phyloP scores from a whole-genome alignment of 2,113 vertebrate species.

The Camelus bactrianus region DNA sequence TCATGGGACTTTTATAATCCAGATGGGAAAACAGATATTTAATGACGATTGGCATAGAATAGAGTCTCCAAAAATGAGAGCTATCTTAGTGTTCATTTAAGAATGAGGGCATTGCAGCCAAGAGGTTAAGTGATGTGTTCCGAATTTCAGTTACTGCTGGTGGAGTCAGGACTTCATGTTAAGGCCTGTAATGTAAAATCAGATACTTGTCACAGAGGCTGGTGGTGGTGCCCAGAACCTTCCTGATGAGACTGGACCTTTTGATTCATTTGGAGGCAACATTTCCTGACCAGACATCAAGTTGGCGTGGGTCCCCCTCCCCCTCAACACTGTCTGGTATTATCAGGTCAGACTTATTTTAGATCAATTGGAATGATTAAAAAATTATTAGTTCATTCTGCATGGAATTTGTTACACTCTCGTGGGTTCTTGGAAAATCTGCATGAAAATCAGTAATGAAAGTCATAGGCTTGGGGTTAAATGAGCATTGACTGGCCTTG shows the following conservation, averaged over 20 bases:
- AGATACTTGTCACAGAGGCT: background rate
- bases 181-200: background rate
- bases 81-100: background rate
- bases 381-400: background rate
- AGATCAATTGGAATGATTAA: background rate
- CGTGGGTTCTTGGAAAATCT: conserved; percentile 41
- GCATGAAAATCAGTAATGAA: background rate
- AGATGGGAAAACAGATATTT: background rate
- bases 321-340: background rate
- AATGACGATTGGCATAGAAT: background rate
- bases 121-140: background rate
- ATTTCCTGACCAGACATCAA: background rate
- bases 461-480: background rate
- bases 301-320: background rate
- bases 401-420: background rate
- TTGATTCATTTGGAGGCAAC: background rate
- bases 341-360: background rate
- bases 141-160: background rate
- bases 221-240: background rate
- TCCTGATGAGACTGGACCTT: background rate
- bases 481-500: background rate
- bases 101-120: background rate
- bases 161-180: background rate
- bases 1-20: background rate
- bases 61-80: background rate